Base-by-base conservation (phyloP, 2,113 vertebrate genomes). In the Bos javanicus region DNA sequence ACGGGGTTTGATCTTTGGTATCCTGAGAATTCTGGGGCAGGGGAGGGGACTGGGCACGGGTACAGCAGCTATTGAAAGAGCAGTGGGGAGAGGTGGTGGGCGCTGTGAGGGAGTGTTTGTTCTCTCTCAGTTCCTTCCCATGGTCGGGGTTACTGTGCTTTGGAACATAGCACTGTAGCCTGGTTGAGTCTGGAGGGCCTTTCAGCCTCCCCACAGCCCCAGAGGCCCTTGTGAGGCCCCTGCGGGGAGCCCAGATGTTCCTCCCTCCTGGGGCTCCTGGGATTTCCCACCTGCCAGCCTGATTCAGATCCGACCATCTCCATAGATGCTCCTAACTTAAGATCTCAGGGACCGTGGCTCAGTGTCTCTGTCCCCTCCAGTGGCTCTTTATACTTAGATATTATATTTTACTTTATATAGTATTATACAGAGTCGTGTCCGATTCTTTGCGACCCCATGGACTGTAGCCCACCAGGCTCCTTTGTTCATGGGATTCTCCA, bases 61-160 rank as follows among this genome's bases (percentile, higher is more conserved):
- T 30, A 1, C 3, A 7, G 11, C 13, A 33, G 43, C 54, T n/a
- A 1, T 17, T 12, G 36, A n/a, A 88, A 30, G 6, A 54, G 76
- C 14, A 21, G 5, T 17, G 59, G 60, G 71, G 48, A 60, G 48
- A 62, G 54, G 56, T 7, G 52, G 6, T 3, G 13, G 21, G 33
- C 3, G 3, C n/a, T 26, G 1, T 30, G 15, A 50, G 6, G 17
- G 48, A 14, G n/a, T 3, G 0, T 46, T 43, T 60, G 36, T 62
- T 33, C 14, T 67, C 28, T 39, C 0, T 0, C 0, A 5, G 74
- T 14, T 2, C 10, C 10, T 25, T 14, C 12, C 14, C 0, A 1
- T 0, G 0, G 17, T 56, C 26, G 12, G 2, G 10, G 28, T 62
- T 23, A 0, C 17, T 26, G n/a, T 19, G 57, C 15, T 48, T 30